Evolutionary conservation across 2,113 vertebrate genomes (phyloP).

Genomic region (Microcebus griseorufus): DNA sequence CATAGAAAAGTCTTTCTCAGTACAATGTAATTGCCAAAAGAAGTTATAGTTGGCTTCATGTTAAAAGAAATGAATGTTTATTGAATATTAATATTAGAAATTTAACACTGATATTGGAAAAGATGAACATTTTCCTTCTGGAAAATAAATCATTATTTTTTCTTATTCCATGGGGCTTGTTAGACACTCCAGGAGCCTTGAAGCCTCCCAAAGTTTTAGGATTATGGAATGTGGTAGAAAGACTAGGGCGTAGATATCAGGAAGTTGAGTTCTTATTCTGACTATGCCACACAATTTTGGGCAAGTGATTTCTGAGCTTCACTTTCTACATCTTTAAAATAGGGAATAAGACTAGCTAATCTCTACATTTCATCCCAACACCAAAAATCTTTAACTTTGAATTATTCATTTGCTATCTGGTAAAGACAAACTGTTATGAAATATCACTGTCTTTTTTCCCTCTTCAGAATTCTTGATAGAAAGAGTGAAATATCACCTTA

Average conservation of each 20-base stretch:
- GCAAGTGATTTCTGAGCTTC: neutral
- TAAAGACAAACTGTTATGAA: constrained; percentile 17
- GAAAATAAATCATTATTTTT: constrained; percentile 54
- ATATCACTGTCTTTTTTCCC: neutral
- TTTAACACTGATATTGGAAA: constrained; percentile 50
- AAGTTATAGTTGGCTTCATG: constrained; percentile 33
- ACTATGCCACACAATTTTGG: neutral
- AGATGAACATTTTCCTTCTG: constrained; percentile 56
- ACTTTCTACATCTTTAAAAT: constrained; percentile 40
- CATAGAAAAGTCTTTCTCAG: constrained; percentile 46
- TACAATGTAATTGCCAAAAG: constrained; percentile 55
- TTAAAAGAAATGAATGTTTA: constrained; percentile 44
- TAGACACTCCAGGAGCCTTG: constrained; percentile 22
- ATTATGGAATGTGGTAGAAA: neutral
- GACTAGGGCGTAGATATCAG: neutral
- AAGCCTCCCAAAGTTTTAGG: constrained; percentile 11
- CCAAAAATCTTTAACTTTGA: constrained; percentile 30
- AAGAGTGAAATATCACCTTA: constrained; percentile 24
- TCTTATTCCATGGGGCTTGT: neutral
- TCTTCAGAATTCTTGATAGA: neutral
- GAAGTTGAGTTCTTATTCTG: constrained; percentile 7
- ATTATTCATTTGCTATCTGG: constrained; percentile 4
- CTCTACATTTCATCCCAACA: neutral
- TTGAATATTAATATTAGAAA: constrained; percentile 31
- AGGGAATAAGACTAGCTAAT: neutral